phyloP scores from a whole-genome alignment of 53 echinoderm and acorn worm genomes.

The Crossaster papposus region DNA sequence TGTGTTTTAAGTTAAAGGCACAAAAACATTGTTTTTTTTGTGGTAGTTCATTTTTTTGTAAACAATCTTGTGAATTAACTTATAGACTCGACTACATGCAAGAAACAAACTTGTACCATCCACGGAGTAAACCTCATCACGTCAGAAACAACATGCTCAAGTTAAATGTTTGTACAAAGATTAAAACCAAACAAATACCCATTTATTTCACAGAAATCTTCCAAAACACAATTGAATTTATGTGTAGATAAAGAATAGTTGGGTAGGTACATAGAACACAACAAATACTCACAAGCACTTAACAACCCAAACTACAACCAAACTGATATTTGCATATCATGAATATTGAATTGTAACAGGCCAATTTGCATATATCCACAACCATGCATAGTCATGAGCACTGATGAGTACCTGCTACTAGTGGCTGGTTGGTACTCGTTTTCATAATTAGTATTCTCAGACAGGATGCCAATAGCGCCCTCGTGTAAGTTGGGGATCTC shows the following conservation, averaged over 20 bases:
- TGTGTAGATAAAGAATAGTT: neutral
- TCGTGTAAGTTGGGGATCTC: slow-evolving; percentile 48
- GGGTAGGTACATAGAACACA: neutral
- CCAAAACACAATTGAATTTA: neutral
- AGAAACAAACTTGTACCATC: too few relatives aligned
- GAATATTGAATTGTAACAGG: neutral
- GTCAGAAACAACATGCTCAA: too few relatives aligned
- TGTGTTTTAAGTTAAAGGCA: too few relatives aligned
- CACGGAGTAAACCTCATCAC: too few relatives aligned
- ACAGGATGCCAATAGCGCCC: slow-evolving; percentile 60
- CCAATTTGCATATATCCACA: neutral
- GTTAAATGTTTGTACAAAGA: neutral
- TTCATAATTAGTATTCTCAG: slow-evolving; percentile 56
- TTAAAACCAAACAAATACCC: neutral
- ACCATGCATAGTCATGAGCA: slow-evolving; percentile 38
- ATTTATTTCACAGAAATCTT: neutral
- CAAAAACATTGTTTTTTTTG: too few relatives aligned
- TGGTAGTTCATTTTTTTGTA: too few relatives aligned
- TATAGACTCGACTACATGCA: too few relatives aligned
- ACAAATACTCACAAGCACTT: neutral
- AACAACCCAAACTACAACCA: neutral
- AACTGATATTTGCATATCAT: slow-evolving; percentile 4
- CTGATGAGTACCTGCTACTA: slow-evolving; percentile 50
- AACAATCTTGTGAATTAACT: too few relatives aligned
- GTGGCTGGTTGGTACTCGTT: slow-evolving; percentile 58